A percentile compares a stretch with the other conserved stretches of the same genome.
Conservation (phyloP, 2,113 vertebrate species). For the Cavia porcellus region DNA sequence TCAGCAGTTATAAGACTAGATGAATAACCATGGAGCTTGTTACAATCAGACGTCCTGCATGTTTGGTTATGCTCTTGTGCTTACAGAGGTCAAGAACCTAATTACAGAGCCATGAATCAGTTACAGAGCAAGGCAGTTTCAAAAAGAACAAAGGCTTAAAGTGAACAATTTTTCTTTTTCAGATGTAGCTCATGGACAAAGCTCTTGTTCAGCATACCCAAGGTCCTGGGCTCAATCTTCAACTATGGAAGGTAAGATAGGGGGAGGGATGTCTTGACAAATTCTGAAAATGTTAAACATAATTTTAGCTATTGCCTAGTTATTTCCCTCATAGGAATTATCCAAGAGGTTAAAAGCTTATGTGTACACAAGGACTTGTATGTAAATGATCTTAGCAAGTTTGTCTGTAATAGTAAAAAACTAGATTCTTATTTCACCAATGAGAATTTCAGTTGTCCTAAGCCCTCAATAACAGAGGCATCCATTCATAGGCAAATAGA, state of each 20-base stretch:
- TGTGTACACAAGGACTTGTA: not conserved
- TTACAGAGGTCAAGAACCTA: no score
- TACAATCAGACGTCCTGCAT: no score
- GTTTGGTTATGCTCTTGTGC: no score
- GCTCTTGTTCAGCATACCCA: not conserved
- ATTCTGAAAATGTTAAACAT: constrained; percentile 29
- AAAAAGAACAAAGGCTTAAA: no score
- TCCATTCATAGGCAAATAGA: not conserved
- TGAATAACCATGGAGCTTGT: no score
- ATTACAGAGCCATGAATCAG: no score
- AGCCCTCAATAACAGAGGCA: not conserved
- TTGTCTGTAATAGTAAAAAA: not conserved
- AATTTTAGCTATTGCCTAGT: not conserved
- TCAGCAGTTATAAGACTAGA: no score
- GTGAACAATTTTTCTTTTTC: no score
- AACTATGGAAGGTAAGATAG: not conserved
- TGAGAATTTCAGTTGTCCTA: not conserved
- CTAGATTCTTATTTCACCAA: not conserved
- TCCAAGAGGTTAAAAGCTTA: not conserved
- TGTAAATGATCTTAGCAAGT: not conserved
- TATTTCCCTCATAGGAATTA: not conserved
- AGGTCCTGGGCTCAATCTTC: not conserved
- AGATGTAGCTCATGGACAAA: not conserved
- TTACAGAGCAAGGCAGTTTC: no score
- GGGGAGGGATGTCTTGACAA: not conserved